Evolutionary conservation across 2,888 invertebrate genomes (phyloP).

Genomic region (Acanthosepion lycidas): DNA sequence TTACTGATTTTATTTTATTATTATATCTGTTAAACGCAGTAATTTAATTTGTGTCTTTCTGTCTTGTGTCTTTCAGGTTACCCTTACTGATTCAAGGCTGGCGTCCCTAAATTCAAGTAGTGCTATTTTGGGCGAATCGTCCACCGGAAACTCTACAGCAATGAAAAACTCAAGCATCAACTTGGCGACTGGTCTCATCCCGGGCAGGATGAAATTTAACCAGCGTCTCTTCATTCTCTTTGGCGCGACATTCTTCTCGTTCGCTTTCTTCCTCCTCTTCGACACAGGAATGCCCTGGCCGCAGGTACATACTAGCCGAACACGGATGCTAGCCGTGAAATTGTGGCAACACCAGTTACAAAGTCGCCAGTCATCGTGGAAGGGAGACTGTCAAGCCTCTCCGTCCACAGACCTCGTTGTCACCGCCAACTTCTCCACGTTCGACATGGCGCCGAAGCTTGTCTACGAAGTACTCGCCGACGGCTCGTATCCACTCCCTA

Average conservation of each 20-base stretch:
- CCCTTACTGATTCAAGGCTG: constrained; percentile 43
- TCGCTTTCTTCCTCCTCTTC: constrained; percentile 58
- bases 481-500: constrained; percentile 62
- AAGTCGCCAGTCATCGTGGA: constrained; percentile 47
- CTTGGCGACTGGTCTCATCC: constrained; percentile 39
- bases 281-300: constrained; percentile 46
- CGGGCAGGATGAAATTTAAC: constrained; percentile 66
- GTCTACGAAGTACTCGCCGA: constrained; percentile 61
- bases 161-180: constrained; percentile 41
- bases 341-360: constrained; percentile 47
- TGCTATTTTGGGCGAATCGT: not conserved
- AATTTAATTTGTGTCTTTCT: not conserved
- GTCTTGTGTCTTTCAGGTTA: constrained; percentile 34
- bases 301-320: constrained; percentile 40
- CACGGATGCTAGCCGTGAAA: constrained; percentile 38
- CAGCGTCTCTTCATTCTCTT: constrained; percentile 62
- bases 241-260: constrained; percentile 55
- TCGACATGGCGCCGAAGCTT: constrained; percentile 59
- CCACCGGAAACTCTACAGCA: not conserved
- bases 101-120: constrained; percentile 37
- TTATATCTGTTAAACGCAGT: not conserved
- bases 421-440: constrained; percentile 59
- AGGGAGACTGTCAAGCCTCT: constrained; percentile 45
- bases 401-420: constrained; percentile 50
- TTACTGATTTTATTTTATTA: no score